A percentile compares a stretch with the other conserved stretches of the same genome.
These are phyloP conservation scores for Phymanthus crucifer DNA, from an alignment of 92 coral and sea anemone species.

Conservation along the genomic window DNA sequence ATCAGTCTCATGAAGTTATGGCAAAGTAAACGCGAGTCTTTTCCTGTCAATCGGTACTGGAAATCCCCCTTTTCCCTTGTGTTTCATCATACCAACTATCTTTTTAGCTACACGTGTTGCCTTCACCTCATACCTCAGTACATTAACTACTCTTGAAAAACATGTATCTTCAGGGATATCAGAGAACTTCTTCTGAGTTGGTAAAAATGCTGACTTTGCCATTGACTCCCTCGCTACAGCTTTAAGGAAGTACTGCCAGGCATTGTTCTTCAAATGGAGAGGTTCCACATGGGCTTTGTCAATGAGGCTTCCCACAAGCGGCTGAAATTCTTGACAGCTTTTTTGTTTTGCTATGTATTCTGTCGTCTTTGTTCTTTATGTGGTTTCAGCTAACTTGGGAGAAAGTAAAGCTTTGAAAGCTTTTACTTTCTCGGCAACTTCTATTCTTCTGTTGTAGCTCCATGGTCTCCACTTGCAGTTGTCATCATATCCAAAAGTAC, in stretches of 20 bases:
- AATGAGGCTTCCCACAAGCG: conserved; percentile 46
- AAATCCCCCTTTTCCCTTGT: conserved; percentile 38
- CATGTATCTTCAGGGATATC: conserved; percentile 49
- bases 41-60: conserved; percentile 52
- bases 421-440: conserved; percentile 51
- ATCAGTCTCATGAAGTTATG: conserved; percentile 44
- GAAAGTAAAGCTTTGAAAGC: conserved; percentile 34
- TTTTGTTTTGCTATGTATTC: conserved; percentile 46
- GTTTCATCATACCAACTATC: conserved; percentile 53
- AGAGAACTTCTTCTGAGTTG: conserved; percentile 44
- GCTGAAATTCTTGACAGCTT: conserved; percentile 52
- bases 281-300: conserved; percentile 60
- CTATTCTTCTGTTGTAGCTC: conserved; percentile 40
- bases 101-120: conserved; percentile 39
- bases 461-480: conserved; percentile 46
- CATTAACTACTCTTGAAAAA: conserved; percentile 42
- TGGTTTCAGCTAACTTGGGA: conserved; percentile 26
- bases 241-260: conserved; percentile 53
- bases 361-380: conserved; percentile 35
- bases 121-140: conserved; percentile 45
- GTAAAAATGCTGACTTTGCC: conserved; percentile 50
- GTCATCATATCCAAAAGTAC: conserved; percentile 22
- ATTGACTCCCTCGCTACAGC: conserved; percentile 46
- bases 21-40: conserved; percentile 50
- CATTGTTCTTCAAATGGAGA: conserved; percentile 53